Base-by-base conservation (phyloP, 2,888 invertebrate genomes). In the Scrobipalpa costella region DNA sequence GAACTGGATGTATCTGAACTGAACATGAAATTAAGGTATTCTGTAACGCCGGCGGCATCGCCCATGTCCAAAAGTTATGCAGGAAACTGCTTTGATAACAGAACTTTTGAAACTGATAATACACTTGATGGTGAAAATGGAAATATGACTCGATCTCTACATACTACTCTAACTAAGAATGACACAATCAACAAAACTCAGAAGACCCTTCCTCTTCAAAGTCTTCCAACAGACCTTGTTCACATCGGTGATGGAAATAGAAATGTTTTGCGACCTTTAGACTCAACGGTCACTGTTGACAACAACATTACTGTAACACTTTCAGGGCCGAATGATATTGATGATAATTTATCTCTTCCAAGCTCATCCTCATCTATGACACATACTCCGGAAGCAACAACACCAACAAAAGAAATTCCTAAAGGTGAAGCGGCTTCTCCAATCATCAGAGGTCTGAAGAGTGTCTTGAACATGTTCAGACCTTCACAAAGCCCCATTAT, bases 11-110 rank as follows among this genome's bases (percentile, higher is more conserved):
- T 87, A 1, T 87, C 90, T 0, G 90, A 90, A 66, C 73, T 88
- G 9, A 90, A 87, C 71, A 89, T 90, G 88, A 90, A 86, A 74
- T 73, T 90, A 55, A 84, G 89, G 75, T 90, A 86, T 68, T 90
- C 90, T 7, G 73, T 84, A 15, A 90, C 89, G n/a, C 90, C 90
- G 8, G 79, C 77, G 0, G 73, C 84, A 0, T 90, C 90, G 8
- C 88, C 90, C 2, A 88, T 90, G 90, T 87, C 90, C 2, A 88
- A 83, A 70, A 90, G 90, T 68, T 86, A 73, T 68, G 84, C 85
- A 7, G 80, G 75, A 8, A 74, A 81, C 64, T 27, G 27, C 27
- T 67, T 74, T 34, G 86, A 87, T 58, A 82, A 79, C 66, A 81
- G 71, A 63, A 75, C 63, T 61, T 65, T 71, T 47, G 84, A 82